Percentiles rank a stretch among this genome's conserved stretches.
Conservation (phyloP, 2,797 vertebrate genomes). For the Microctenopoma stevenorrisi region DNA sequence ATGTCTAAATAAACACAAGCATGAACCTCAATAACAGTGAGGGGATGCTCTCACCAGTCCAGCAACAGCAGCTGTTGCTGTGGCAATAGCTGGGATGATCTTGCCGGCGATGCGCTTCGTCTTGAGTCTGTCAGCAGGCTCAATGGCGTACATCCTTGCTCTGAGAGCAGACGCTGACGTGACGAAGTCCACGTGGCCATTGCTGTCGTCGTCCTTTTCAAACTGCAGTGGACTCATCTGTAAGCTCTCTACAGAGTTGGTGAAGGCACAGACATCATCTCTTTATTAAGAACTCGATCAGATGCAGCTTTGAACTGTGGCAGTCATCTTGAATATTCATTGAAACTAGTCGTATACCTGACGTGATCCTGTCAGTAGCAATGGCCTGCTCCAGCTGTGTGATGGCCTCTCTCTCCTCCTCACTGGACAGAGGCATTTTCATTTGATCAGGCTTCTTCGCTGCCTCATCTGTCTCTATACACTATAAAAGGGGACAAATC, state of each 20-base stretch:
- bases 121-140: conserved; percentile 94
- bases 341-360: conserved; percentile 78
- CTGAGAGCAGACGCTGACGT: conserved; percentile 92
- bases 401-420: conserved; percentile 94
- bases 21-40: not conserved
- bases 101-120: conserved; percentile 98
- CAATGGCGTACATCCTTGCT: conserved; percentile 95
- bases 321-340: not conserved
- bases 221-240: conserved; percentile 89
- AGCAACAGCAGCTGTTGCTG: conserved; percentile 95
- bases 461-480: conserved; percentile 94
- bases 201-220: conserved; percentile 95
- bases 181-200: conserved; percentile 96
- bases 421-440: conserved; percentile 90
- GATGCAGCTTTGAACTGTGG: not conserved
- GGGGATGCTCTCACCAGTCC: conserved; percentile 88
- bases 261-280: not conserved
- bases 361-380: conserved; percentile 79
- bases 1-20: not conserved
- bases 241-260: conserved; percentile 82
- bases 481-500: conserved; percentile 72
- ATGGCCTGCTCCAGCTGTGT: conserved; percentile 89
- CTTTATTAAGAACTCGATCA: not conserved
- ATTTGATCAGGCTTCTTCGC: conserved; percentile 92
- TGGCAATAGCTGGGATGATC: conserved; percentile 98